A percentile compares a stretch with the other conserved stretches of the same genome.
Conservation (phyloP, 2,113 vertebrate species). For the Bufo gargarizans region DNA sequence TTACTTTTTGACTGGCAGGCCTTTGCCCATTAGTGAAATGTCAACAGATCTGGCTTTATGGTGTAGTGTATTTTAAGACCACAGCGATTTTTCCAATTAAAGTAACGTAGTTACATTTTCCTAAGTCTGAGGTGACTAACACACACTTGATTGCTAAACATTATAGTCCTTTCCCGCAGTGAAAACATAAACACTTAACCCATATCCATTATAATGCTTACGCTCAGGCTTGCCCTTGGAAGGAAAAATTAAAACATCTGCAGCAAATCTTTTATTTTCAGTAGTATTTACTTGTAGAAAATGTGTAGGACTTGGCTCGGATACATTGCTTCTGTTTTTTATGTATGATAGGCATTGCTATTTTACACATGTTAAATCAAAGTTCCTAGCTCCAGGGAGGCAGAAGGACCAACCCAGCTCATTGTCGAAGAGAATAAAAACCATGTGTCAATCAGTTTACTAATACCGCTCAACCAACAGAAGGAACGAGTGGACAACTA, state of each 20-base stretch:
- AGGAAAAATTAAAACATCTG: constrained; percentile 34
- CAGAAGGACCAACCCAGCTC: not conserved
- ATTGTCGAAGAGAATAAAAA: constrained; percentile 23
- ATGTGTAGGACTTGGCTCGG: not conserved
- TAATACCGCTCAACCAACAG: not conserved
- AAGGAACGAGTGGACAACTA: not conserved
- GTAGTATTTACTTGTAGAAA: constrained; percentile 7
- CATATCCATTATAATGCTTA: constrained; percentile 13
- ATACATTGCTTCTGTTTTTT: not conserved
- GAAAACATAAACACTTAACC: constrained; percentile 38
- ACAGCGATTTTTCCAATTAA: constrained; percentile 8
- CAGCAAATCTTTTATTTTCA: not conserved
- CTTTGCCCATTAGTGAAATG: not conserved
- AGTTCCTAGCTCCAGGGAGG: constrained; percentile 12
- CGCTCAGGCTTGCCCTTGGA: not conserved
- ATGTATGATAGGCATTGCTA: constrained; percentile 8
- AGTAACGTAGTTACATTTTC: constrained; percentile 27
- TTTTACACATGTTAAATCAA: constrained; percentile 37
- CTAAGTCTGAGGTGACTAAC: constrained; percentile 15
- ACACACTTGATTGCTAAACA: constrained; percentile 20
- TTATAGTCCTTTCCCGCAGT: constrained; percentile 2
- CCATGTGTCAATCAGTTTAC: constrained; percentile 26
- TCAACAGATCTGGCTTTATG: constrained; percentile 4
- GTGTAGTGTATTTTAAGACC: not conserved
- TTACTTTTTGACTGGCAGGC: not conserved